Conservation (phyloP, 2,888 invertebrate genomes). For the Pristionchus japonicus region DNA sequence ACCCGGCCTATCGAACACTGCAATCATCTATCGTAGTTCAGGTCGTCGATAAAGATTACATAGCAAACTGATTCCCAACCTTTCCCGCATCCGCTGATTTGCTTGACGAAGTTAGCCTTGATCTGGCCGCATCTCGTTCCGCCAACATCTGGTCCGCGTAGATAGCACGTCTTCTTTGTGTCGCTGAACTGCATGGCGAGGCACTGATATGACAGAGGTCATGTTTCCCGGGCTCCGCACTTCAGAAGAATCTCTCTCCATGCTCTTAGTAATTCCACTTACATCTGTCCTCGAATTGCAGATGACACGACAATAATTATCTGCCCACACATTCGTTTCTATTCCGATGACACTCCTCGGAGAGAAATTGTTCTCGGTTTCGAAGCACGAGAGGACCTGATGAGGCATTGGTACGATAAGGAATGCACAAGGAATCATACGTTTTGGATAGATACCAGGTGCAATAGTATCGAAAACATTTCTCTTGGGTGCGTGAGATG, state of each 20-base stretch:
- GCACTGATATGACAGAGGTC: too few relatives aligned
- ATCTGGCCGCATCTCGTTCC: background rate
- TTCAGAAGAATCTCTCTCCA: background rate
- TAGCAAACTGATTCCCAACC: background rate
- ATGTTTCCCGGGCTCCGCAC: too few relatives aligned
- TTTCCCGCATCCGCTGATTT: background rate
- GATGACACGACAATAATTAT: background rate
- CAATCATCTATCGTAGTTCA: too few relatives aligned
- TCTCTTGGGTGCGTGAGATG: background rate
- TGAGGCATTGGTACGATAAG: background rate
- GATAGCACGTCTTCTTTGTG: background rate
- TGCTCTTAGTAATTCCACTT: too few relatives aligned
- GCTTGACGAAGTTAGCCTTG: background rate
- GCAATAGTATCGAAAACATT: background rate
- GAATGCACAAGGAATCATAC: background rate
- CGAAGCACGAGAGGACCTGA: background rate
- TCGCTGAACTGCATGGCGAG: background rate
- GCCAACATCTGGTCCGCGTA: background rate
- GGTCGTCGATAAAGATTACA: too few relatives aligned
- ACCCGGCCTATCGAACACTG: background rate
- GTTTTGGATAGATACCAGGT: background rate
- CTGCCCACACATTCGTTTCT: background rate
- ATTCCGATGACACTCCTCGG: background rate
- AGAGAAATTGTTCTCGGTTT: background rate
- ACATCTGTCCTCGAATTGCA: background rate